Evolutionary conservation across 2,797 vertebrate species (phyloP), one percentile per base, ranked within the genome.

Genomic region (Toxotes lorentzi): DNA sequence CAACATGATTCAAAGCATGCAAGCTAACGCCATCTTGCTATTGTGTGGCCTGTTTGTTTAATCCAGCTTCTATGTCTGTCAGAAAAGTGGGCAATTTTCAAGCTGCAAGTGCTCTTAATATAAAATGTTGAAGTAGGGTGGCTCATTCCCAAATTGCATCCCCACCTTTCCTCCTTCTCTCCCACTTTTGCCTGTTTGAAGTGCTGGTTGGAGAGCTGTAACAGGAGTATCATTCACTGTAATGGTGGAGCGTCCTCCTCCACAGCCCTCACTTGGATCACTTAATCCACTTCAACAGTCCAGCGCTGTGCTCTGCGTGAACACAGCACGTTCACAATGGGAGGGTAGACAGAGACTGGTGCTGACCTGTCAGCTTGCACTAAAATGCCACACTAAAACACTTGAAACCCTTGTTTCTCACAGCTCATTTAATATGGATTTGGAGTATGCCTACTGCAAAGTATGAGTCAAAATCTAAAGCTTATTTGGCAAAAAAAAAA

Each of bases 181-280:
- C 70, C 87, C 88, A 86, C 90, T 92, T 88, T 90, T 68, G 85
- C 59, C 58, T 79, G 73, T 67, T 70, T 88, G 85, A 83, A 93
- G 92, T 86, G 85, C 50, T 17, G 54, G 64, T 78, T 90, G 84
- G 86, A 93, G 91, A 86, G 89, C 83, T 73, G 87, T 78, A 92
- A 79, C 89, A 91, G 88, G 90, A 93, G 91, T 92, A 92, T 93
- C 92, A 93, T 92, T 93, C 87, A 92, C 90, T 77, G 85, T 87
- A 88, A 92, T 92, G 90, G 88, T 64, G 81, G 86, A 78, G 88
- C 88, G n/a, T 91, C 87, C 90, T 93, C 92, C 93, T 93, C 92
- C 92, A 91, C 91, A 92, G 78, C 82, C 72, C 92, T 92, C 86
- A 85, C 87, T 89, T 83, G 73, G 76, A 86, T 93, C 92, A 92